These are phyloP conservation scores for Pseudocheirus occidentalis DNA, from an alignment of 2,797 vertebrate genomes.

Conservation along the genomic window DNA sequence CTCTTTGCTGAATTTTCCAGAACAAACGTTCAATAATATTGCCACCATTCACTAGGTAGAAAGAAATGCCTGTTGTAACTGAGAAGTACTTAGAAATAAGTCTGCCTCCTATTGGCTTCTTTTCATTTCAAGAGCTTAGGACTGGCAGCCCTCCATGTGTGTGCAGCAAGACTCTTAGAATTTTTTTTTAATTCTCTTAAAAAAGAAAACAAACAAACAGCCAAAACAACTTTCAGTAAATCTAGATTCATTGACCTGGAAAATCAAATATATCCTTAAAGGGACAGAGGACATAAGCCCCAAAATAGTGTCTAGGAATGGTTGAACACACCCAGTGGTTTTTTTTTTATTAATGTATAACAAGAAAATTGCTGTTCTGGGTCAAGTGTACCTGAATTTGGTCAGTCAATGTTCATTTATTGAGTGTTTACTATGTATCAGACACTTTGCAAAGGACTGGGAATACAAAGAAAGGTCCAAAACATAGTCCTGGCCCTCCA, in stretches of 20 bases:
- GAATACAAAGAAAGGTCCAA: background rate
- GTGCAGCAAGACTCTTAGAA: slow-evolving; percentile 58
- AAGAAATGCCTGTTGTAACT: slow-evolving; percentile 40
- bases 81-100: slow-evolving; percentile 54
- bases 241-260: slow-evolving; percentile 45
- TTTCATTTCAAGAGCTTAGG: slow-evolving; percentile 59
- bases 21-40: slow-evolving; percentile 36
- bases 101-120: background rate
- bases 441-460: background rate
- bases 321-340: slow-evolving; percentile 2
- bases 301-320: slow-evolving; percentile 34
- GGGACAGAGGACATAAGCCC: slow-evolving; percentile 26
- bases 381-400: background rate
- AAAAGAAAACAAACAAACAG: background rate
- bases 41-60: slow-evolving; percentile 19
- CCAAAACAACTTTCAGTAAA: slow-evolving; percentile 24
- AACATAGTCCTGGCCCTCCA: background rate
- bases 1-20: slow-evolving; percentile 57
- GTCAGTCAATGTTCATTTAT: background rate
- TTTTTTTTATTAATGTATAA: background rate
- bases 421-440: background rate
- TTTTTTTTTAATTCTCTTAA: slow-evolving; percentile 11
- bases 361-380: slow-evolving; percentile 30
- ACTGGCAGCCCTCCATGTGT: slow-evolving; percentile 32
- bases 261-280: slow-evolving; percentile 50